Evolutionary conservation across 2,888 invertebrate genomes (phyloP), one percentile per base, ranked within the genome.

Genomic region (Hirtodrosophila duncani): DNA sequence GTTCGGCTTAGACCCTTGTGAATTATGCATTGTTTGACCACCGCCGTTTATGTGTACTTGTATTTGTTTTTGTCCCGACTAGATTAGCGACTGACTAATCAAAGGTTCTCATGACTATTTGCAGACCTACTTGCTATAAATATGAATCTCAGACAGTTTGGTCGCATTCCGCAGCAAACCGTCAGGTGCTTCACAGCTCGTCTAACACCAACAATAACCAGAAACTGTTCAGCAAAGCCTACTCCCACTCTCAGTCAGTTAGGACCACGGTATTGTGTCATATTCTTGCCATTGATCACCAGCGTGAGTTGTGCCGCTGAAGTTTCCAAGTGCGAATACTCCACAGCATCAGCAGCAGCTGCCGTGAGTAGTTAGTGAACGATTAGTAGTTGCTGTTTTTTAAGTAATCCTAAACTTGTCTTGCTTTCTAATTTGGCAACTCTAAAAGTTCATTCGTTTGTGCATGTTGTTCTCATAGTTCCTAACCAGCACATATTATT

Each of bases 361-460:
- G 69, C 74, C 68, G 83, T 83, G 84, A 83, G 83, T 83, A 80
- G 63, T 53, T 37, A 43, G 49, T 49, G 23, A 21, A 8, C 31
- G 26, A 26, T 44, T 36, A 10, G 64, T 71, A 45, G 46, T 21
- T 42, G n/a, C n/a, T n/a, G n/a, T n/a, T 11, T 46, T 31, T 34
- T 59, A 18, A 67, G 67, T 67, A 67, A 67, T 33, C 18, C 9
- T 29, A 41, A 26, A 24, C n/a, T n/a, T n/a, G n/a, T n/a, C n/a
- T n/a, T 29, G 42, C 48, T 37, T 37, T 38, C 23, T 55, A 30
- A 18, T 14, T 42, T 23, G 62, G 36, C 42, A 7, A 48, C n/a
- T 58, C 56, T 56, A 48, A 56, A 37, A 21, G 8, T 8, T 27
- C 18, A 20, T 11, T 43, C 20, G 29, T 31, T 18, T 9, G 26